Evolutionary conservation across 2,797 vertebrate species (phyloP).

Genomic region (Lepilemur ruficaudatus): DNA sequence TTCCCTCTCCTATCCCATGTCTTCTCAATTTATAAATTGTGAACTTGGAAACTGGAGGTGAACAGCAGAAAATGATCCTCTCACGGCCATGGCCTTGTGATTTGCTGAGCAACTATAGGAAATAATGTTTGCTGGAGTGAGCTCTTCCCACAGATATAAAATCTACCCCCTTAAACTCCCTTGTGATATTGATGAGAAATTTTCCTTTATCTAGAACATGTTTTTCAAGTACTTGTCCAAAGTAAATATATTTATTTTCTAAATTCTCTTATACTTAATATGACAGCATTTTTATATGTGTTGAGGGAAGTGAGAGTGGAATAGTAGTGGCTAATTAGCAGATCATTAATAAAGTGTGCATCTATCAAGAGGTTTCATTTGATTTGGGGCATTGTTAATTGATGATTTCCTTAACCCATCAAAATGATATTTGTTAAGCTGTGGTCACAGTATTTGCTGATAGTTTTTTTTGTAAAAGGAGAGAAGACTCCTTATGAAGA

Average conservation of each 20-base stretch:
- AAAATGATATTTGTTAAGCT: neutral
- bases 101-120: neutral
- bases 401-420: neutral
- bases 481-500: neutral
- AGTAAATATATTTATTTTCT: neutral
- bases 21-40: neutral
- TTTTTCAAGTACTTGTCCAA: constrained; percentile 1
- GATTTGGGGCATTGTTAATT: neutral
- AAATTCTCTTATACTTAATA: constrained; percentile 8
- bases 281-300: neutral
- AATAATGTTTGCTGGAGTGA: neutral
- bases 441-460: neutral
- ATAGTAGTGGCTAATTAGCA: neutral
- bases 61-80: neutral
- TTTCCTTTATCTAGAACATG: neutral
- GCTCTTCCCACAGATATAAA: neutral
- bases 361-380: neutral
- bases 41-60: neutral
- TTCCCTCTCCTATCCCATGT: neutral
- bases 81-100: neutral
- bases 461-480: neutral
- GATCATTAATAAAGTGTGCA: neutral
- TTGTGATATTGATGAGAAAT: neutral
- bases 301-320: neutral
- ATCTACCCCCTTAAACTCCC: neutral